These are phyloP conservation scores for Nephrotoma appendiculata DNA, from an alignment of 2,888 invertebrate genomes.

Conservation along the genomic window DNA sequence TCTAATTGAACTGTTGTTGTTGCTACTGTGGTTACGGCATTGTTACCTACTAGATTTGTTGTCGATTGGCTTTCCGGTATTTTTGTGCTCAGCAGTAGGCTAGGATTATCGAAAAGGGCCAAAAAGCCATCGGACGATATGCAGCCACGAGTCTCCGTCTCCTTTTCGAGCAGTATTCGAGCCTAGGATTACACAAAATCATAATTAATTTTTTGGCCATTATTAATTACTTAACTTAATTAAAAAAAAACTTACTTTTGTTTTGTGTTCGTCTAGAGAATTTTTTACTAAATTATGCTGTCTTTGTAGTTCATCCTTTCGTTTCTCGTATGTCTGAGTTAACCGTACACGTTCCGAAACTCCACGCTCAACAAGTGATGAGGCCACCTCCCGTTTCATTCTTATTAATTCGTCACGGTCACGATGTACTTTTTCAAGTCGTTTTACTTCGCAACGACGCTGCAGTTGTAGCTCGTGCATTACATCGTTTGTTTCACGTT, in stretches of 20 bases:
- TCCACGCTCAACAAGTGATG: conserved; percentile 64
- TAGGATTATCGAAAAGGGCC: conserved; percentile 24
- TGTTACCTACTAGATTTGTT: not conserved
- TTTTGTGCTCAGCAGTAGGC: not conserved
- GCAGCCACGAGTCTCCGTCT: conserved; percentile 27
- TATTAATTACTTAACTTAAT: not conserved
- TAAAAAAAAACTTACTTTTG: conserved; percentile 34
- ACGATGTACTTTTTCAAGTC: conserved; percentile 69
- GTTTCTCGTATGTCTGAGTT: conserved; percentile 59
- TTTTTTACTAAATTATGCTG: conserved; percentile 64
- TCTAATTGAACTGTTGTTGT: conserved; percentile 1
- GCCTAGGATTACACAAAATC: conserved; percentile 19
- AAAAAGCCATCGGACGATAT: conserved; percentile 28
- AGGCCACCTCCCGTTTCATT: conserved; percentile 33
- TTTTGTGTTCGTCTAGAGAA: conserved; percentile 49
- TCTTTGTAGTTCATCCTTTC: conserved; percentile 57
- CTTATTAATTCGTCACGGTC: conserved; percentile 81
- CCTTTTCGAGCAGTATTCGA: conserved; percentile 31
- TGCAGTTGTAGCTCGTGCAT: conserved; percentile 70
- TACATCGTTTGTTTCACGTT: conserved; percentile 56
- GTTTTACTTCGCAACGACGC: conserved; percentile 77
- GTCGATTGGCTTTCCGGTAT: not conserved
- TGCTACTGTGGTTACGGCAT: not conserved
- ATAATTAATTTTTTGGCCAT: not conserved
- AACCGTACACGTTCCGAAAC: conserved; percentile 77